These are phyloP conservation scores for Aricia artaxerxes DNA, from an alignment of 2,888 invertebrate genomes.

Conservation along the genomic window DNA sequence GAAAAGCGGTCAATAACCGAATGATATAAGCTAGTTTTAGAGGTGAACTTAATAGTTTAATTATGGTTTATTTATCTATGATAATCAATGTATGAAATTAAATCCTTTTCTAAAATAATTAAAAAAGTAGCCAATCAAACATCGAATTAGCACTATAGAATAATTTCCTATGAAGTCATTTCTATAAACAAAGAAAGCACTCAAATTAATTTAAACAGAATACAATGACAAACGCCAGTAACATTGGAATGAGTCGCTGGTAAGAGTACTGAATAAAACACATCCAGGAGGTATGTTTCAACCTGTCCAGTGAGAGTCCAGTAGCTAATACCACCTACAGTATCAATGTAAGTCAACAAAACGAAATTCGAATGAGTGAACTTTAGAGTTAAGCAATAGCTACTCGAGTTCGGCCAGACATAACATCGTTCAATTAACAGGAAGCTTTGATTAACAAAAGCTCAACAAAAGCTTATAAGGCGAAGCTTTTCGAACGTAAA, in stretches of 20 bases:
- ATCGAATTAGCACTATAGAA: too few relatives aligned
- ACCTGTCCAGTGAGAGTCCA: too few relatives aligned
- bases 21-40: too few relatives aligned
- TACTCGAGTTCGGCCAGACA: conserved; percentile 20
- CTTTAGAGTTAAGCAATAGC: conserved; percentile 3
- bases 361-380: background rate
- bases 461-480: conserved; percentile 27
- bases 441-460: conserved; percentile 28
- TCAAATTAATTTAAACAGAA: background rate
- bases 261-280: too few relatives aligned
- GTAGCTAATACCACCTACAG: background rate
- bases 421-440: conserved; percentile 28
- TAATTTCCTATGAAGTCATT: background rate
- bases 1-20: background rate
- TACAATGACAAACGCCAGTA: background rate
- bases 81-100: too few relatives aligned
- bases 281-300: too few relatives aligned
- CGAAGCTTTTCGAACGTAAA: conserved; percentile 25
- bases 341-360: background rate
- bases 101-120: too few relatives aligned
- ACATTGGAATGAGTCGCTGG: background rate
- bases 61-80: too few relatives aligned
- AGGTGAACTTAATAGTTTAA: too few relatives aligned
- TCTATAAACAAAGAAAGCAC: background rate
- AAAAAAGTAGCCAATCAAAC: too few relatives aligned